These are phyloP conservation scores for Trachurus trachurus DNA, from an alignment of 2,797 vertebrate species.

Conservation along the genomic window DNA sequence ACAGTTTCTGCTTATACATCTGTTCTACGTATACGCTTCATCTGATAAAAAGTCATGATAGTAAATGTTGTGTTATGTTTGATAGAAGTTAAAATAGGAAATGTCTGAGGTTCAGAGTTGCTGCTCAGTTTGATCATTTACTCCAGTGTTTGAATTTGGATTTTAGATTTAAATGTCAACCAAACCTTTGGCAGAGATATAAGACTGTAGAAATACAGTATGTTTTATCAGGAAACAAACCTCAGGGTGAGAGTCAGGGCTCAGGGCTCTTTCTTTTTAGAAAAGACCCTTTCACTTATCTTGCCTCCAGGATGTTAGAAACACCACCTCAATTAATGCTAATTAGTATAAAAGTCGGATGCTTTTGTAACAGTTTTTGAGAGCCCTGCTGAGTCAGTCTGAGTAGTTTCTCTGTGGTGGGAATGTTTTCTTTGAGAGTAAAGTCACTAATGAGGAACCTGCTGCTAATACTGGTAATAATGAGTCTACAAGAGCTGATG, in stretches of 20 bases:
- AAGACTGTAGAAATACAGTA: neutral
- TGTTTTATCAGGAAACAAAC: too few relatives aligned
- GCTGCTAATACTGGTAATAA: neutral
- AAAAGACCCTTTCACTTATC: too few relatives aligned
- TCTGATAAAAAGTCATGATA: neutral
- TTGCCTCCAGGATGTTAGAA: too few relatives aligned
- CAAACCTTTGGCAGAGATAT: neutral
- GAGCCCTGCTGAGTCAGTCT: neutral
- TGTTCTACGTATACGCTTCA: neutral
- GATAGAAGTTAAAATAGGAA: too few relatives aligned
- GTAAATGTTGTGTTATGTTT: neutral
- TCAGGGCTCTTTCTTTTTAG: too few relatives aligned
- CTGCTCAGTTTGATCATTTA: neutral
- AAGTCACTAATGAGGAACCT: neutral
- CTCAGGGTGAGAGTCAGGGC: too few relatives aligned
- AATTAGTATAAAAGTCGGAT: neutral
- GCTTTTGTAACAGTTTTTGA: neutral
- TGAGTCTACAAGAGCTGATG: neutral
- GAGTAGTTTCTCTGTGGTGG: neutral
- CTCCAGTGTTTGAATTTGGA: neutral
- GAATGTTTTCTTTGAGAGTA: neutral
- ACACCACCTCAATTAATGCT: too few relatives aligned
- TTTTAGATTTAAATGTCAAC: neutral
- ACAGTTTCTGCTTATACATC: too few relatives aligned
- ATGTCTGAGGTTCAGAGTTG: too few relatives aligned